Base-by-base conservation (phyloP, 2,797 vertebrate species). In the Anguilla megastoma region DNA sequence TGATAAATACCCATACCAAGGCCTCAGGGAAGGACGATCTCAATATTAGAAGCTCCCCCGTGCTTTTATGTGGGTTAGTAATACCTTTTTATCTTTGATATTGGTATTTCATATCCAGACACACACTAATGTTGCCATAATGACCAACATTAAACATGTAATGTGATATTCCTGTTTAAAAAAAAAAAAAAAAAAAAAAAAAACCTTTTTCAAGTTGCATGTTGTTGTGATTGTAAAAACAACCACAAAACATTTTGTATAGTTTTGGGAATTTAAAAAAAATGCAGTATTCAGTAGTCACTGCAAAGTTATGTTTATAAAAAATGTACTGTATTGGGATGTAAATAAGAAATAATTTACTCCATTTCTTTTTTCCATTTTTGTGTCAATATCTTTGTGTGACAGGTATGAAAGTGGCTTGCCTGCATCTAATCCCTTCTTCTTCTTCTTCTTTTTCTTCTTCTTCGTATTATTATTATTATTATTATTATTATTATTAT, bases 171-270 rank as follows among this genome's bases (percentile, higher is more conserved):
- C 45, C 27, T 63, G 63, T 71, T 66, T 52, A 48, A 66, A 87
- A 45, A 84, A 58, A 45, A 86, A 52, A 50, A 41, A 41, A 83
- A 83, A 66, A 50, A 85, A 85, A 50, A 85, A 24, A 54, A 84
- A 69, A 79, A 79, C 33, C 5, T 30, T 86, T 80, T 86, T 88
- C 71, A 82, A 54, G 85, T 71, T 71, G 88, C 88, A 88, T 88
- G 88, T 36, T 36, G 52, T 85, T 85, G 45, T 50, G 45, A 82
- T 50, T 50, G 41, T n/a, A 2, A 82, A 48, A 24, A 82, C 45
- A 4, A 82, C 21, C 45, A 50, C 4, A 82, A 24, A 84, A 50
- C 69, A 33, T 24, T 69, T 33, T 84, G 82, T 85, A 56, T 45
- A 71, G 33, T 36, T 71, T 80, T 80, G 5, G n/a, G 12, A 36